Evolutionary conservation across 2,797 vertebrate genomes (phyloP), one percentile per base, ranked within the genome.

Genomic region (Manis javanica): DNA sequence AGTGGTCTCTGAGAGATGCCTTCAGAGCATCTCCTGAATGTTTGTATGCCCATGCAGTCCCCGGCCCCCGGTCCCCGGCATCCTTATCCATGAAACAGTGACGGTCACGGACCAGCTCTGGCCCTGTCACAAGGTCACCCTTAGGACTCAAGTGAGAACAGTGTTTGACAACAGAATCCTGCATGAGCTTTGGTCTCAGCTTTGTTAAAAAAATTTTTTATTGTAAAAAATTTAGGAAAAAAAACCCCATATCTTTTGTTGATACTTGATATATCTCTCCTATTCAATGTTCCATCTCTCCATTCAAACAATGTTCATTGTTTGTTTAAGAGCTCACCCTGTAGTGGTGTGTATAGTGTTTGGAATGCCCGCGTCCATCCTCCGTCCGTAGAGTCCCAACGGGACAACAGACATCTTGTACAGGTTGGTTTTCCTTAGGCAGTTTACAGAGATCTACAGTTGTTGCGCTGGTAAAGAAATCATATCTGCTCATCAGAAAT

Each of bases 1-100:
- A 29, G 11, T 31, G 34, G 79, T 31, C 46, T 39, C 78, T 64
- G 9, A 95, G 49, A 61, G 15, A 69, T 12, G 18, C 85, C 63
- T n/a, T 26, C 74, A 29, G 1, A 78, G 24, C 31, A 2, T 53
- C 64, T 75, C 66, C 31, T 69, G 21, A 68, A 3, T 3, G 18
- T 0, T 16, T 0, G 1, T 31, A 1, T 26, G 42, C 42, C 10
- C 0, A 0, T 0, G n/a, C n/a, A n/a, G n/a, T n/a, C n/a, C n/a
- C n/a, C n/a, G n/a, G n/a, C n/a, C n/a, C 4, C 37, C 26, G 39
- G 53, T 53, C 61, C 46, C 61, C 31, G 0, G 13, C 1, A 0
- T 53, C 37, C 37, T 91, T 0, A 2, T 46, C 26, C 0, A 3
- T 37, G 71, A 69, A 24, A 55, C 11, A 8, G 21, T 18, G 66